Evolutionary conservation across 1,140 invertebrate species (phyloP).

Genomic region (Habropoda laboriosa): DNA sequence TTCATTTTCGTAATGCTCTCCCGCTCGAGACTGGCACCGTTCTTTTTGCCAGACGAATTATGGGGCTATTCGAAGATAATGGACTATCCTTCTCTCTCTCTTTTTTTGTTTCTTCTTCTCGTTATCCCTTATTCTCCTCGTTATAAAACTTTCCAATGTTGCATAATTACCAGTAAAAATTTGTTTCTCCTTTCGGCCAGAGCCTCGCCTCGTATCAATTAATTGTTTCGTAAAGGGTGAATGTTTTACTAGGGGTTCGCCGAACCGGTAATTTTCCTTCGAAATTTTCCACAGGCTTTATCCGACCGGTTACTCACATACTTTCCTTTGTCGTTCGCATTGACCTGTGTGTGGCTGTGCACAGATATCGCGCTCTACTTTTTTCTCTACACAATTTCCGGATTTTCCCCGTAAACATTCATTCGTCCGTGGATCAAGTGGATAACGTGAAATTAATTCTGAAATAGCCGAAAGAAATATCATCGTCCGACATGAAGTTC

Average conservation of each 20-base stretch:
- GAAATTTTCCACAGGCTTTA: constrained; percentile 39
- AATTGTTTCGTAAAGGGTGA: not conserved
- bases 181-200: too few relatives aligned
- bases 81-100: too few relatives aligned
- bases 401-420: too few relatives aligned
- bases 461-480: too few relatives aligned
- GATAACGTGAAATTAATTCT: too few relatives aligned
- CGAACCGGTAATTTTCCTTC: not conserved
- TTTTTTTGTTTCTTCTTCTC: too few relatives aligned
- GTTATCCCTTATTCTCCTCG: not conserved
- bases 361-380: too few relatives aligned
- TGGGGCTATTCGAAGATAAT: not conserved
- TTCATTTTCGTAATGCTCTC: constrained; percentile 14
- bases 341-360: too few relatives aligned
- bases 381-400: too few relatives aligned
- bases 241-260: not conserved
- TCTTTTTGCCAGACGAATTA: not conserved
- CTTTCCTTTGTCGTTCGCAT: not conserved
- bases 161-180: not conserved
- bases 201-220: too few relatives aligned
- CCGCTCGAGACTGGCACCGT: not conserved
- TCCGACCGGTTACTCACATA: constrained; percentile 2
- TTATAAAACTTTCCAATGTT: not conserved
- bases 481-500: too few relatives aligned
- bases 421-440: too few relatives aligned